Evolutionary conservation across 2,797 vertebrate species (phyloP).

Genomic region (Phoxinus dragarum): DNA sequence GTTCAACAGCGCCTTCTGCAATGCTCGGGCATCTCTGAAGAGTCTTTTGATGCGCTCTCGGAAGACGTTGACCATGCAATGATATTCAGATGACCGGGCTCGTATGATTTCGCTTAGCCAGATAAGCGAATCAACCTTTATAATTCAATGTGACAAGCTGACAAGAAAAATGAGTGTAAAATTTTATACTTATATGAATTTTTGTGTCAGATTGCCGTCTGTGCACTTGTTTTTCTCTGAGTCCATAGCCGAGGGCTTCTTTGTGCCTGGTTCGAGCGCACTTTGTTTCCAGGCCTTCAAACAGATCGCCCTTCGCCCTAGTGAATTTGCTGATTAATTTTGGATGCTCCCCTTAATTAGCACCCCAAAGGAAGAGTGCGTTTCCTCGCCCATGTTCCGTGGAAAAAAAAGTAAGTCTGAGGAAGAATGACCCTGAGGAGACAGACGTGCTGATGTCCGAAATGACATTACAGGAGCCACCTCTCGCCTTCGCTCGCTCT

Average conservation of each 20-base stretch:
- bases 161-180: slow-evolving; percentile 99
- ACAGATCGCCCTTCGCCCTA: slow-evolving; percentile 98
- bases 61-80: slow-evolving; percentile 87
- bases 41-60: slow-evolving; percentile 56
- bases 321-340: slow-evolving; percentile 99
- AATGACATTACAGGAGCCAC: slow-evolving; percentile 91
- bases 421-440: slow-evolving; percentile 94
- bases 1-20: slow-evolving; percentile 36
- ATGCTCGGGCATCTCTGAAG: slow-evolving; percentile 26
- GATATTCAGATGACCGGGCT: slow-evolving; percentile 89
- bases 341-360: slow-evolving; percentile 98
- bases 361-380: slow-evolving; percentile 95
- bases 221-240: slow-evolving; percentile 89
- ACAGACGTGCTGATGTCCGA: slow-evolving; percentile 87
- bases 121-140: slow-evolving; percentile 97
- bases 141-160: slow-evolving; percentile 99
- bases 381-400: slow-evolving; percentile 85
- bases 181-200: slow-evolving; percentile 96
- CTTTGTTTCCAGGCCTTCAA: slow-evolving; percentile 92
- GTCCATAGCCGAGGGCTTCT: slow-evolving; percentile 94
- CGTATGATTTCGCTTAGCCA: slow-evolving; percentile 87
- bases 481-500: slow-evolving; percentile 73
- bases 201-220: slow-evolving; percentile 97
- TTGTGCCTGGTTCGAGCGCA: slow-evolving; percentile 83
- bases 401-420: slow-evolving; percentile 82